Percentiles rank a stretch among this genome's conserved stretches.
These are phyloP conservation scores for Corythornis madagascariensis DNA, from an alignment of 2,113 vertebrate genomes.

Conservation along the genomic window DNA sequence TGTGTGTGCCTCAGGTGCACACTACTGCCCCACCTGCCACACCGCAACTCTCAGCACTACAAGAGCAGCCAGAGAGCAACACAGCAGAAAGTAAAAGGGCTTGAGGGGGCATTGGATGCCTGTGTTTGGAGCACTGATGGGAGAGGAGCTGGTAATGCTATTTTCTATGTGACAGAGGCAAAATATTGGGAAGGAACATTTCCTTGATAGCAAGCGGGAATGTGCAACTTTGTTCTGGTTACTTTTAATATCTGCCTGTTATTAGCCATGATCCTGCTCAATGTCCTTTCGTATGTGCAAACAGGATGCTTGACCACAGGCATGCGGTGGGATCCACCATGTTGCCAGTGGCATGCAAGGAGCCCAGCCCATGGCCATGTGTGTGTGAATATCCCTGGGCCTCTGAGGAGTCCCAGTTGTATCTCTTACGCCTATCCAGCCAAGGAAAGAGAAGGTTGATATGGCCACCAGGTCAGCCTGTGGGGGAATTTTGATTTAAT, in stretches of 20 bases:
- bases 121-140: background rate
- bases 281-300: background rate
- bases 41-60: background rate
- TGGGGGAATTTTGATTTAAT: background rate
- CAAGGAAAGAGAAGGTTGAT: background rate
- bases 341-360: rapidly evolving
- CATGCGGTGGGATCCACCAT: rapidly evolving
- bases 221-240: background rate
- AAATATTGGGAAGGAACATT: background rate
- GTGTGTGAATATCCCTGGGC: rapidly evolving
- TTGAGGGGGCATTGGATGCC: background rate
- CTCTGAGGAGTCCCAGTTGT: background rate
- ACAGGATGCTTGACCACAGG: background rate
- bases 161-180: background rate
- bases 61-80: background rate
- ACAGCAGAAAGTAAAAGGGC: background rate
- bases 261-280: background rate
- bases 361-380: rapidly evolving
- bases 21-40: rapidly evolving
- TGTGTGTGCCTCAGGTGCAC: too few relatives aligned
- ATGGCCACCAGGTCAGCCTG: background rate
- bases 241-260: background rate
- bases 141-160: background rate
- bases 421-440: rapidly evolving
- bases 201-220: background rate